Base-by-base conservation (phyloP, 2,113 vertebrate species). In the Oriolus oriolus region DNA sequence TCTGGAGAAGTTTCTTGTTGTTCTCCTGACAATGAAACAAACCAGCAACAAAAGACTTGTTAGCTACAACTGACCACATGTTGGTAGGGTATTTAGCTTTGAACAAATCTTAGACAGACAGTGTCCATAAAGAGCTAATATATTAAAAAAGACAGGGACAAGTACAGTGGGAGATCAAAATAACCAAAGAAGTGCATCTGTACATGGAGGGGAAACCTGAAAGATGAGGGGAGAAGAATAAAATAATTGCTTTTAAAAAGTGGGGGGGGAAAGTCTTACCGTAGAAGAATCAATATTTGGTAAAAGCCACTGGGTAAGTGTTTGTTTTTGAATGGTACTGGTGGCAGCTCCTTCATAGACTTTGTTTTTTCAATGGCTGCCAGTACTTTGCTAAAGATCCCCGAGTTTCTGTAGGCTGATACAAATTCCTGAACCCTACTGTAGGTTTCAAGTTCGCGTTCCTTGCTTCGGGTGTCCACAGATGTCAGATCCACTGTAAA, bases 401-500 rank as follows among this genome's bases (percentile, higher is more conserved):
- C 96, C 0, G 99, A 99, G 56, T 89, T 96, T 97, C 95, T 99
- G 88, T 98, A 99, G 92, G 98, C 96, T 30, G 98, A 97, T 4
- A 96, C 97, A 85, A 99, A 98, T 53, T 97, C 96, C 19, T 99
- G 98, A 97, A 99, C 99, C 78, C 99, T 98, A 31, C 65, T 98
- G 92, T 98, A 99, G 14, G 99, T 99, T 96, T 98, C 97, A 1
- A 99, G 96, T 97, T 99, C 99, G 31, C 98, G 98, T 91, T 99
- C 98, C 54, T 98, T 99, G 97, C 92, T 99, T 97, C 97, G 98
- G 0, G 99, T 99, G 97, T 99, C 99, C 97, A 99, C 99, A 5
- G 99, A 99, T 19, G 99, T 99, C 96, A 99, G 97, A 97, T 99
- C 99, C 95, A 99, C 99, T 99, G 96, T 77, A 95, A 95, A 85